Evolutionary conservation across 2,888 invertebrate species (phyloP), one percentile per base, ranked within the genome.

Genomic region (Tenthredo distinguenda): DNA sequence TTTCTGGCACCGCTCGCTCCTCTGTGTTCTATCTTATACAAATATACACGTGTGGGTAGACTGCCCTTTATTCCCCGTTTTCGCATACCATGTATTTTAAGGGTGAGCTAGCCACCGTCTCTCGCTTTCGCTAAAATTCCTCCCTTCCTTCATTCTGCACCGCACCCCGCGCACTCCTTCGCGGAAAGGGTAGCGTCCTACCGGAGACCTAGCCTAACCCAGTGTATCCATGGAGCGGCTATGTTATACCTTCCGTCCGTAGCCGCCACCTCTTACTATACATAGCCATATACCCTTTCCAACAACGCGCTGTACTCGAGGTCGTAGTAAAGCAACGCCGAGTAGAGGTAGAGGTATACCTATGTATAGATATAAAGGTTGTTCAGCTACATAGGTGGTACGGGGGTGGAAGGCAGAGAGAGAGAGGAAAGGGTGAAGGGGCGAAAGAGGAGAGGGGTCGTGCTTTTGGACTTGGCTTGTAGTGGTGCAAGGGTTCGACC

Each of bases 401-500:
- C 43, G 72, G 72, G 82, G 72, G 79, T 43, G 85, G 84, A 84
- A 79, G 87, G 85, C 84, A 86, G 88, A 87, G 88, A 86, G 88
- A 87, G 86, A 87, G 86, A 85, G 86, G 87, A 85, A 85, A 87
- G 87, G 87, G 88, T 85, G 88, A 86, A 86, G 87, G 86, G 86
- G 84, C 2, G 43, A 84, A 85, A 86, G 85, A 85, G 83, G 87
- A 85, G 86, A 86, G 86, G 85, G 88, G 87, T 87, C 87, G 65
- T 77, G 90, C 90, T 90, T 89, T 90, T 89, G 91, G 91, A 91
- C 91, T 90, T 85, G 88, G 89, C 83, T 65, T 91, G 92, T 91
- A 89, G 92, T 91, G 89, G 91, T 90, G 92, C 91, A 91, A 93
- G 92, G 93, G 92, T 93, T 92, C 93, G 92, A 93, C 93, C 93